phyloP scores from a whole-genome alignment of 2,888 invertebrate genomes.

The Rhodophaea formosa region DNA sequence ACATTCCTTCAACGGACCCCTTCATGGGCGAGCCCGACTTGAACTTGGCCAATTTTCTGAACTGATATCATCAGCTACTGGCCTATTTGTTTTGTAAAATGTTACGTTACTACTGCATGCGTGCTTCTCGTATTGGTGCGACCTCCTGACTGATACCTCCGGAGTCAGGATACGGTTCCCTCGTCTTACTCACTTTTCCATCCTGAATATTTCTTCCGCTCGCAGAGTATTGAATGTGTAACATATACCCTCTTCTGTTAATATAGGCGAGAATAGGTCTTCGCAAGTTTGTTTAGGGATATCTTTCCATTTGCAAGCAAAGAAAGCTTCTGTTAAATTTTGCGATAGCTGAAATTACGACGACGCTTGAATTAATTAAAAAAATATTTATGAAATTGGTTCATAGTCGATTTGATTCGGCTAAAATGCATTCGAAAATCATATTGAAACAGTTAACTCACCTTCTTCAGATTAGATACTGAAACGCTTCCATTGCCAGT shows the following conservation, averaged over 20 bases:
- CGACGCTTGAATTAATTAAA: neutral
- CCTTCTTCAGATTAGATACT: slow-evolving; percentile 79
- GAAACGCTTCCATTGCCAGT: slow-evolving; percentile 71
- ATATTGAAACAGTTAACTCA: slow-evolving; percentile 36
- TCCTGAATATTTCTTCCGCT: slow-evolving; percentile 80
- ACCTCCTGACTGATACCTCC: too few species aligned
- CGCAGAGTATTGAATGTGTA: slow-evolving; percentile 85
- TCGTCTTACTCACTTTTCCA: slow-evolving; percentile 67
- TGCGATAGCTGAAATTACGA: slow-evolving; percentile 61
- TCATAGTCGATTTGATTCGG: too few species aligned
- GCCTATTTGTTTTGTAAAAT: too few species aligned
- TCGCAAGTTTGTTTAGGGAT: slow-evolving; percentile 71
- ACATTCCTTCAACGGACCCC: too few species aligned
- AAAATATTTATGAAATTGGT: too few species aligned
- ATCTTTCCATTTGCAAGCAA: slow-evolving; percentile 82
- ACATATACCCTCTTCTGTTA: slow-evolving; percentile 87
- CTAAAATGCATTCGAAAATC: too few species aligned
- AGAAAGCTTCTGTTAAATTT: slow-evolving; percentile 76
- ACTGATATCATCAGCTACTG: too few species aligned
- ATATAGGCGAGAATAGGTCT: slow-evolving; percentile 81
- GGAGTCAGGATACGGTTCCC: too few species aligned
- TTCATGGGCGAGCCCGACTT: too few species aligned
- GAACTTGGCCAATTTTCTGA: too few species aligned
- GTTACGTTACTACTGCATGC: too few species aligned
- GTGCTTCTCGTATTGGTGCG: too few species aligned